Base-by-base conservation (phyloP, 53 echinoderm and acorn worm genomes). In the Pentamera pediparva region DNA sequence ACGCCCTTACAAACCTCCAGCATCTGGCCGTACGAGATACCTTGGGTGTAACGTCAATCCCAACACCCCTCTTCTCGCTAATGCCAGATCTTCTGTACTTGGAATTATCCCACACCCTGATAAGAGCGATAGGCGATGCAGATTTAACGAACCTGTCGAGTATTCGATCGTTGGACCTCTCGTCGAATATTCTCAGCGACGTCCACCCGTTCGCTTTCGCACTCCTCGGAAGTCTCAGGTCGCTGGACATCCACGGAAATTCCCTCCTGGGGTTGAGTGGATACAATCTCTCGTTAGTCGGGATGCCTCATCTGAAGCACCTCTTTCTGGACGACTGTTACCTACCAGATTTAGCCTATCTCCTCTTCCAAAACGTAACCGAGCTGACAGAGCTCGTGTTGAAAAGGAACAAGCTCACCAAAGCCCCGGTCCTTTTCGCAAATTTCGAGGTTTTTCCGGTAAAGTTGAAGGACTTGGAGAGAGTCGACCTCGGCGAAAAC, bases 371-470 rank as follows among this genome's bases (percentile, higher is more conserved):
- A 20, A 19, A 63, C 22, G 20, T 63, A 5, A 35, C 35, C n/a
- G 4, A 7, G 11, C 6, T 63, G 21, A 17, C 7, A 19, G 25
- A 5, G 3, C 36, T 63, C 11, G 39, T 37, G 7, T 63, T 63
- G 21, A 19, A 20, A 2, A 2, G 39, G 10, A 63, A 63, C 9
- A 35, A 20, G 39, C 36, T 63, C 10, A 7, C 20, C 18, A 2
- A 63, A 37, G 37, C 39, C 26, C 63, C 63, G 1, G 21, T 63
- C 40, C 36, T 63, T 33, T 63, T 63, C n/a, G 63, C 37, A 9
- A 63, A 63, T 12, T 21, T 37, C 39, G 20, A 17, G 11, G 17
- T 9, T 18, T 35, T 63, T 0, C 63, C 39, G 5, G 63, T 63
- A 35, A 39, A 3, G 5, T 39, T 63, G 19, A 22, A n/a, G 10